Evolutionary conservation across 2,113 vertebrate species (phyloP), one percentile per base, ranked within the genome.

Genomic region (Trichechus manatus): DNA sequence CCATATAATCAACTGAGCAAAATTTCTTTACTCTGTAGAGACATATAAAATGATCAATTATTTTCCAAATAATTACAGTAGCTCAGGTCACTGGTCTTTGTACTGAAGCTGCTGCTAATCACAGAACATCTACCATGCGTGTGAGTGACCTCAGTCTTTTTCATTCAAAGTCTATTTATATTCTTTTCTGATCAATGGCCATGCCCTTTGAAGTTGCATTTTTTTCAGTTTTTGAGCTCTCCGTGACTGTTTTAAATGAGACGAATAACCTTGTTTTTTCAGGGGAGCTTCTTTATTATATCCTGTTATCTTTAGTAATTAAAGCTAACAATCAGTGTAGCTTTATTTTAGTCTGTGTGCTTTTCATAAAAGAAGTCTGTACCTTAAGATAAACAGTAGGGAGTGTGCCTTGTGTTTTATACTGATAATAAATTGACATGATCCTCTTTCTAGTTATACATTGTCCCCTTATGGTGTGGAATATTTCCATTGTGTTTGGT

Each of bases 1-100:
- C 88, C 90, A 89, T 95, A 87, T 94, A 97, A 97, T 97, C 91
- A 89, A 94, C 33, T 42, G 80, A 94, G 83, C 80, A 97, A 68
- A 96, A 87, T 44, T 84, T 92, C 97, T 98, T 97, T 93, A 97
- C 91, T 94, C 74, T 84, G 84, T 22, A 82, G 85, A 95, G 97
- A 95, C 75, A 87, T 0, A 72, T 47, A 87, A 94, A 95, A 87
- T 82, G 74, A 82, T 81, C 81, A 96, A 15, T 89, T 79, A 94
- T 87, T 81, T 94, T 83, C 75, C 79, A 95, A 97, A 94, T 79
- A 93, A 61, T 93, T 70, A 56, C 1, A 87, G 50, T 56, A 89
- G 61, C 50, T 90, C 47, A 80, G 44, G 66, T 72, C 72, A 66
- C 44, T 33, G 23, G 36, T 61, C 82, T 85, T 33, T 31, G 31